Evolutionary conservation across 1,140 invertebrate genomes (phyloP).

Genomic region (Hylyphantes graminicola): DNA sequence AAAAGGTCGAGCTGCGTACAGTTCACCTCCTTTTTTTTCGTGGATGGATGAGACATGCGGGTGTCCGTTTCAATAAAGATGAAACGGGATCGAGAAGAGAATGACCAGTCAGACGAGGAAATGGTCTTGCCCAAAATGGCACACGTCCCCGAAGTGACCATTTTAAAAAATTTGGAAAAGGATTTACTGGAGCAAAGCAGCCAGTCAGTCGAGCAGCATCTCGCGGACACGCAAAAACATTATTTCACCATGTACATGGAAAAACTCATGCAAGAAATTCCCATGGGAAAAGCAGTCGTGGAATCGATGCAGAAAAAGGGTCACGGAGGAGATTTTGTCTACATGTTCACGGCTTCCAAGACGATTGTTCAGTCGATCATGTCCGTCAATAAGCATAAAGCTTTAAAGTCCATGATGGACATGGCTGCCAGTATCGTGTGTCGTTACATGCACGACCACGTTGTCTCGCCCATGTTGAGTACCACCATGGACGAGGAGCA

Average conservation of each 20-base stretch:
- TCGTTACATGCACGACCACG: not conserved
- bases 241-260: no score
- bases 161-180: not conserved
- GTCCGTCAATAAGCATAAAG: slow-evolving; percentile 4
- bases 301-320: not conserved
- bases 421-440: not conserved
- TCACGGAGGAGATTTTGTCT: not conserved
- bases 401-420: not conserved
- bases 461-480: not conserved
- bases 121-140: not conserved
- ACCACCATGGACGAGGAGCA: not conserved
- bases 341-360: not conserved
- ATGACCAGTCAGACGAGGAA: not conserved
- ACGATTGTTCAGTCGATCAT: slow-evolving; percentile 1
- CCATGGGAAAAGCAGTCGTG: not conserved
- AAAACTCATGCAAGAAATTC: slow-evolving; percentile 4
- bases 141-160: not conserved
- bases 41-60: no score
- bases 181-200: not conserved
- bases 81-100: not conserved
- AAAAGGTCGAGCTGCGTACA: no score
- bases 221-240: no score
- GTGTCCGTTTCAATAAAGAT: not conserved
- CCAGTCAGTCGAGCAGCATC: not conserved
- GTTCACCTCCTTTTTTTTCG: no score